Evolutionary conservation across 1,140 invertebrate genomes (phyloP).

Genomic region (Cherax quadricarinatus): DNA sequence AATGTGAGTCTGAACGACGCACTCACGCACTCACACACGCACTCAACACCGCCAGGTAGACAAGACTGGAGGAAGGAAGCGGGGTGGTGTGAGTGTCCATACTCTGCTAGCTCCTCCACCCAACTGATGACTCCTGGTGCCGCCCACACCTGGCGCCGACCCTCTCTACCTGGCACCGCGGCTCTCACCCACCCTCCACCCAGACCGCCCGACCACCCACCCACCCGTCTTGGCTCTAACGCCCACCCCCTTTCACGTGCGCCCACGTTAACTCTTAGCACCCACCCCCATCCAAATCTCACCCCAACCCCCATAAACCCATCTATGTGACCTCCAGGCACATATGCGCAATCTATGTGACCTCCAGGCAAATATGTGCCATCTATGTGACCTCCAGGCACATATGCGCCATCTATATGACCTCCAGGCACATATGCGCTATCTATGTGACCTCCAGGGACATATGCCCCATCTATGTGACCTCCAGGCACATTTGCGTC

Average conservation of each 20-base stretch:
- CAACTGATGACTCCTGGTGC: conserved; percentile 58
- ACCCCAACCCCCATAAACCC: neutral
- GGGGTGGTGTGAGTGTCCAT: neutral
- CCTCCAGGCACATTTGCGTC: too few species aligned
- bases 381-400: too few species aligned
- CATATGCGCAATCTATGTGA: too few species aligned
- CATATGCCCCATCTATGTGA: too few species aligned
- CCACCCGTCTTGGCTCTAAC: too few species aligned
- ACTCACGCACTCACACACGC: too few species aligned
- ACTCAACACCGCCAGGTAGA: neutral
- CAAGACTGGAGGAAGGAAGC: neutral
- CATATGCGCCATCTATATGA: too few species aligned
- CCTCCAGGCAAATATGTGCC: too few species aligned
- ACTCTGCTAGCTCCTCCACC: conserved; percentile 30
- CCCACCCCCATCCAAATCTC: neutral
- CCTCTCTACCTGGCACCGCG: conserved; percentile 61
- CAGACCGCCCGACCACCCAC: neutral
- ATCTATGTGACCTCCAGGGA: too few species aligned
- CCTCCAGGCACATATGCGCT: too few species aligned
- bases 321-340: neutral
- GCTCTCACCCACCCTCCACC: neutral
- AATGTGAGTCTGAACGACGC: too few species aligned
- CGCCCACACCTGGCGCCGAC: conserved; percentile 62
- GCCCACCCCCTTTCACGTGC: neutral
- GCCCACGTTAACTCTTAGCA: neutral